Evolutionary conservation across 2,888 invertebrate species (phyloP), one percentile per base, ranked within the genome.

Genomic region (Rhagonycha fulva): DNA sequence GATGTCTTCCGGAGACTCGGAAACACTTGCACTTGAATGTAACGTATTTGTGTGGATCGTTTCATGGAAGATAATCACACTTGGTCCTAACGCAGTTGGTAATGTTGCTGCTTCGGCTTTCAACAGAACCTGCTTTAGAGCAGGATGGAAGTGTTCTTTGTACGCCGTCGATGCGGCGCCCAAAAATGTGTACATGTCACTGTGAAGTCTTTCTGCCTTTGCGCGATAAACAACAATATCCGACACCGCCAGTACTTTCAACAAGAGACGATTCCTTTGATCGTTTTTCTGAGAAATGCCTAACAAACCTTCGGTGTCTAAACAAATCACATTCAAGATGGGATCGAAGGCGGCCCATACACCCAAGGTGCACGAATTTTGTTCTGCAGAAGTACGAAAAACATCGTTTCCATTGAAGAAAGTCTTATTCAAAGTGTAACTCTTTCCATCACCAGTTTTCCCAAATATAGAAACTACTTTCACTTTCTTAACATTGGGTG

Each of bases 381-480:
- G 94, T 78, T 91, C 90, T 19, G 92, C 89, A 3, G 93, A 93
- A 0, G 93, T 93, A 77, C 88, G 88, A 84, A 94, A 94, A 0
- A 93, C 83, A 82, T 91, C 90, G 76, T 89, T 88, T 1, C 93
- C 93, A 80, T 90, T 86, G 84, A 93, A 94, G 84, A 93, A 93
- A 4, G 86, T 82, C 79, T 94, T 91, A 86, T 96, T 96, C 83
- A 95, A 87, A 0, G 94, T 94, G 83, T 93, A 91, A 3, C 95
- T 95, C 87, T 95, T 95, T 2, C 95, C 95, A 87, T 95, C 95
- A 0, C 95, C 95, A 0, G 94, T 94, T 84, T 95, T 95, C 3
- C 96, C 96, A 88, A 95, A 94, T 83, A 96, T 94, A 11, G 95
- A 94, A 0, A 95, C 91, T 14, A 95, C 95, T 88, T 95, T 95